Conservation (phyloP, 2,888 invertebrate genomes). For the Oeneis ivallda region DNA sequence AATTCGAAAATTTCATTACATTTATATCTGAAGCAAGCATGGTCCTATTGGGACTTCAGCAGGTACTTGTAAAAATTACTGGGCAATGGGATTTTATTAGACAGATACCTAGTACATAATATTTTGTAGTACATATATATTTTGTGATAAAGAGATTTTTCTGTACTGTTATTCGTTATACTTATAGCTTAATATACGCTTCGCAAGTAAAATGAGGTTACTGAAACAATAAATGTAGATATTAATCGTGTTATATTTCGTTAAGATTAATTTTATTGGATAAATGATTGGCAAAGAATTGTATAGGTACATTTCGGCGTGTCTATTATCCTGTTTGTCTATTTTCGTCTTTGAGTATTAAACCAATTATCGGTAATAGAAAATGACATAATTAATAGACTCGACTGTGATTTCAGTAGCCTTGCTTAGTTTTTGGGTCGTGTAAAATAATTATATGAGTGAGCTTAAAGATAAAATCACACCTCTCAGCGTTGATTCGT, state of each 20-base stretch:
- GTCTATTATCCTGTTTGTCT: not conserved
- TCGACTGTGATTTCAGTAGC: slow-evolving; percentile 42
- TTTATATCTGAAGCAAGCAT: slow-evolving; percentile 59
- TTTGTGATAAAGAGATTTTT: slow-evolving; percentile 33
- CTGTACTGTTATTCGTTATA: slow-evolving; percentile 28
- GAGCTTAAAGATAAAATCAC: not conserved
- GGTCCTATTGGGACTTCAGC: slow-evolving; percentile 75
- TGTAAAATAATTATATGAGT: slow-evolving; percentile 42
- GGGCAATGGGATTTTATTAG: slow-evolving; percentile 57
- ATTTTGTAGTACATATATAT: slow-evolving; percentile 16
- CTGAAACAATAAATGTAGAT: slow-evolving; percentile 39
- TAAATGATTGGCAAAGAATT: not conserved
- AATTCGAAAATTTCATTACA: slow-evolving; percentile 66
- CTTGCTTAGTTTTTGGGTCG: slow-evolving; percentile 43
- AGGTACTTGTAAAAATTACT: slow-evolving; percentile 67
- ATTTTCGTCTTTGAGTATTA: too few species aligned
- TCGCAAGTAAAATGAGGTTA: slow-evolving; percentile 41
- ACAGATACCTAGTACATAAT: slow-evolving; percentile 8
- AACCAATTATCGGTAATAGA: not conserved
- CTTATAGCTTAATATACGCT: slow-evolving; percentile 50
- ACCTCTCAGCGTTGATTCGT: not conserved
- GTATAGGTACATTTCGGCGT: not conserved
- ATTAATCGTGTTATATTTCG: not conserved
- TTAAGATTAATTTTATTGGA: not conserved
- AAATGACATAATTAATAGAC: slow-evolving; percentile 17